These are phyloP conservation scores for Nixonia krombeini DNA, from an alignment of 1,140 invertebrate genomes.

Conservation along the genomic window DNA sequence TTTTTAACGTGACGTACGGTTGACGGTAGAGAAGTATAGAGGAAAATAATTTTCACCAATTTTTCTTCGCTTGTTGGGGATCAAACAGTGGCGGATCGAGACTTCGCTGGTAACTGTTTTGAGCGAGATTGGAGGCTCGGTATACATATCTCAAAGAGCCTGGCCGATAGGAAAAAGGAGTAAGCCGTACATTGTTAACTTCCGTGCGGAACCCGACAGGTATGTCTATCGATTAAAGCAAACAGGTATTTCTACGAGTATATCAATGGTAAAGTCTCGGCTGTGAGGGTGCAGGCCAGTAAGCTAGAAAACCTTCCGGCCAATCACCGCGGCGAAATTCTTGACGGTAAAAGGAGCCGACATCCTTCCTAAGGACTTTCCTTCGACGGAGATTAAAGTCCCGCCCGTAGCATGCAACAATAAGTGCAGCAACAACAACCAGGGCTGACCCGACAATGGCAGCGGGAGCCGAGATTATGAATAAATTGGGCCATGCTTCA, in stretches of 20 bases:
- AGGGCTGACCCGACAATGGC: conserved; percentile 51
- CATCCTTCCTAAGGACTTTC: conserved; percentile 52
- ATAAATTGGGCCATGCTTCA: conserved; percentile 69
- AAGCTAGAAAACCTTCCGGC: conserved; percentile 20
- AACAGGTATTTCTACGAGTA: conserved; percentile 44
- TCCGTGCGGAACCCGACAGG: conserved; percentile 30
- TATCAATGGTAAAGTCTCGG: conserved; percentile 51
- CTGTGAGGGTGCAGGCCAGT: conserved; percentile 19
- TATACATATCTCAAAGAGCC: conserved; percentile 3
- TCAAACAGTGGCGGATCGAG: too few relatives aligned
- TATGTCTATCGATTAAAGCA: conserved; percentile 62
- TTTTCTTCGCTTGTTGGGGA: too few relatives aligned
- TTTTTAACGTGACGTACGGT: too few relatives aligned
- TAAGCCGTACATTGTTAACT: conserved; percentile 40
- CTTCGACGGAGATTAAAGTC: conserved; percentile 57
- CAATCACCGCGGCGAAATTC: conserved; percentile 32
- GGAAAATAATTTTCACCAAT: too few relatives aligned
- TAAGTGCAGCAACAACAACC: conserved; percentile 50
- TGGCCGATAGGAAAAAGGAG: conserved; percentile 24
- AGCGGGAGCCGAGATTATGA: conserved; percentile 65
- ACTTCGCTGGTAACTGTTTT: too few relatives aligned
- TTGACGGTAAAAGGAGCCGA: conserved; percentile 61
- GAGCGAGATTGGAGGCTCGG: conserved; percentile 11
- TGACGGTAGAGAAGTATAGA: too few relatives aligned
- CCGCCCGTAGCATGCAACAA: conserved; percentile 44